Percentiles rank a stretch among this genome's conserved stretches.
phyloP scores from a whole-genome alignment of 2,797 vertebrate genomes.

The Acrossocheilus wenchowensis region DNA sequence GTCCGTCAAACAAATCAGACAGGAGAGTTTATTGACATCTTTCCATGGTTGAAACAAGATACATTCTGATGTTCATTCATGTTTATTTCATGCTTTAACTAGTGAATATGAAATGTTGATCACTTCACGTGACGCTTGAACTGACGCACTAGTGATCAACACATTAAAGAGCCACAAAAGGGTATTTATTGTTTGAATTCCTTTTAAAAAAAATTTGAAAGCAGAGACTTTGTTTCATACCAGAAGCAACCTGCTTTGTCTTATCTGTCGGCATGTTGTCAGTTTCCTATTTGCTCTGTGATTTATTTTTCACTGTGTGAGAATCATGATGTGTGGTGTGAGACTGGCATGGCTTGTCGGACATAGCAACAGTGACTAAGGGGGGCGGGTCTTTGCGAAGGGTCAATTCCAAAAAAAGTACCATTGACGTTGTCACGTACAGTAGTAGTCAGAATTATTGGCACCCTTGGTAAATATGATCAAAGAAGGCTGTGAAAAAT shows the following conservation, averaged over 20 bases:
- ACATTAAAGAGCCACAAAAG: background rate
- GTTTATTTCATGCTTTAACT: background rate
- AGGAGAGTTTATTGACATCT: background rate
- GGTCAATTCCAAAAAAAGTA: background rate
- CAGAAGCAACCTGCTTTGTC: background rate
- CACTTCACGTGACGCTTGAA: background rate
- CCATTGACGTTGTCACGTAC: too few relatives aligned
- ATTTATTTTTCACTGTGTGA: background rate
- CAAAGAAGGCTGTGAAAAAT: too few relatives aligned
- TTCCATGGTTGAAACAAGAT: background rate
- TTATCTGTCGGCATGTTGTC: background rate
- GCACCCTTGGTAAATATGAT: too few relatives aligned
- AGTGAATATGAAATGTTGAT: background rate
- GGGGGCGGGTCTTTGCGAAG: too few relatives aligned
- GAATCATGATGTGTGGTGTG: background rate
- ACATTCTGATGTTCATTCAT: background rate
- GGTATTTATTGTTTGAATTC: background rate
- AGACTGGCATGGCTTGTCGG: background rate
- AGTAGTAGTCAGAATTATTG: too few relatives aligned
- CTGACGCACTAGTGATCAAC: background rate
- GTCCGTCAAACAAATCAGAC: background rate
- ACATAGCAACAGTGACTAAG: background rate
- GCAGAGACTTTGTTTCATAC: background rate
- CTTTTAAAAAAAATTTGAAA: background rate
- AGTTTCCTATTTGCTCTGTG: background rate